Base-by-base conservation (phyloP, 1,140 invertebrate genomes). In the Venturia canescens region DNA sequence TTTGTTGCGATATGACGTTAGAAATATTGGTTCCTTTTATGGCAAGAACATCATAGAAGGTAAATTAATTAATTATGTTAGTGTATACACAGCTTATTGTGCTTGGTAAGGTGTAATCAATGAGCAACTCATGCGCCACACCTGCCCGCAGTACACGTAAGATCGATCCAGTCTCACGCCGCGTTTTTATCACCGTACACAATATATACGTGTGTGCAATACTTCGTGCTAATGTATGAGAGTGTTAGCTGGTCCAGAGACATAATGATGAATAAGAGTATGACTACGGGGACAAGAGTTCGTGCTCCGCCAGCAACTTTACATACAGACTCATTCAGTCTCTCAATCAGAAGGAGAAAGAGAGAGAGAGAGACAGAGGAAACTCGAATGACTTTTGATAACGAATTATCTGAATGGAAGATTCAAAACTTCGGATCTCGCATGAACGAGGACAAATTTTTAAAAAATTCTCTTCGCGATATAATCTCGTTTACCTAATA, bases 81-180 rank as follows among this genome's bases (percentile, higher is more conserved):
- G 16, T 27, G 0, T 63, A 27, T 27, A 63, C 9, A 23, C 27
- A 23, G 23, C 5, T 44, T 44, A 44, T 44, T 69, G 11, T 21
- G 31, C 3, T 15, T 18, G 34, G 18, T 18, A 26, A 29, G 31
- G 44, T 74, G 71, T 74, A 74, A 74, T 74, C 71, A 74, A 74
- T 74, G 71, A 74, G 13, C 71, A 26, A 74, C 23, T 9, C 23
- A 74, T 48, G 71, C 38, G 71, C 71, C 71, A 74, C 71, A 74
- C 71, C 71, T 74, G 71, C 71, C 44, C 26, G 34, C 38, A 71
- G 31, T 5, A 5, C 34, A 71, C 38, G 69, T 71, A 71, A 71
- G 69, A 71, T 71, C 69, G 69, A 38, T 71, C 15, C 31, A 71
- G 34, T 71, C 69, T 71, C 69, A 71, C 69, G 69, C 69, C 38